Conservation (phyloP, 35 echinoderm and acorn worm species). For the Patiria miniata region DNA sequence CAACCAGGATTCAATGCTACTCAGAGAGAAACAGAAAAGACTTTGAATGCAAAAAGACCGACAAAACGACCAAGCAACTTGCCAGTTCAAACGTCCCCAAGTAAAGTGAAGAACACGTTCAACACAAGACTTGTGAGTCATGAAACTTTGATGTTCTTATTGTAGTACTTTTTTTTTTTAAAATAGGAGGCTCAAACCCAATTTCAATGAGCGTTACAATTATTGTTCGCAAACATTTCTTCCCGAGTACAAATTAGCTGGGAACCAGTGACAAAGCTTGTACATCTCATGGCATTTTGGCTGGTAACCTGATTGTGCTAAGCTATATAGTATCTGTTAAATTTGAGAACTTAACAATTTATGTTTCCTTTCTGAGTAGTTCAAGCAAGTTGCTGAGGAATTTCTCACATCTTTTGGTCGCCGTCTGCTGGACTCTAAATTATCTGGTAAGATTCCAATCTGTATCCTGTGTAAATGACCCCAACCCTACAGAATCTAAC, state of each 20-base stretch:
- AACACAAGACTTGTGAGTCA: too few species aligned
- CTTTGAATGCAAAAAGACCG: not conserved
- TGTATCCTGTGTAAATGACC: not conserved
- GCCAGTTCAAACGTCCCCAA: not conserved
- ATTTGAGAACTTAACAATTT: too few species aligned
- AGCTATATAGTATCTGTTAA: too few species aligned
- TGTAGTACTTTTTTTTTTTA: too few species aligned
- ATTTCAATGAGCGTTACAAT: too few species aligned
- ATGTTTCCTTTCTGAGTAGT: not conserved
- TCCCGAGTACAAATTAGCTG: too few species aligned
- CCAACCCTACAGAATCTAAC: not conserved
- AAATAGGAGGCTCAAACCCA: too few species aligned
- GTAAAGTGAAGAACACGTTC: not conserved
- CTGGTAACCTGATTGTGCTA: too few species aligned
- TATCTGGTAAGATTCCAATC: conserved; percentile 7
- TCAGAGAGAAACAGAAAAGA: not conserved
- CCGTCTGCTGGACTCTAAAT: not conserved
- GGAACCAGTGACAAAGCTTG: too few species aligned
- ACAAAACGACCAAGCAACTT: not conserved
- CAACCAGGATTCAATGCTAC: not conserved
- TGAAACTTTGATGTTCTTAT: too few species aligned
- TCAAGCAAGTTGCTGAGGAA: not conserved
- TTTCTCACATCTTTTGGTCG: not conserved
- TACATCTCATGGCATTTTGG: too few species aligned
- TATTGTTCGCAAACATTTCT: too few species aligned